A percentile compares a stretch with the other conserved stretches of the same genome.
Evolutionary conservation across 2,797 vertebrate genomes (phyloP).

Genomic region (Urophycis tenuis): DNA sequence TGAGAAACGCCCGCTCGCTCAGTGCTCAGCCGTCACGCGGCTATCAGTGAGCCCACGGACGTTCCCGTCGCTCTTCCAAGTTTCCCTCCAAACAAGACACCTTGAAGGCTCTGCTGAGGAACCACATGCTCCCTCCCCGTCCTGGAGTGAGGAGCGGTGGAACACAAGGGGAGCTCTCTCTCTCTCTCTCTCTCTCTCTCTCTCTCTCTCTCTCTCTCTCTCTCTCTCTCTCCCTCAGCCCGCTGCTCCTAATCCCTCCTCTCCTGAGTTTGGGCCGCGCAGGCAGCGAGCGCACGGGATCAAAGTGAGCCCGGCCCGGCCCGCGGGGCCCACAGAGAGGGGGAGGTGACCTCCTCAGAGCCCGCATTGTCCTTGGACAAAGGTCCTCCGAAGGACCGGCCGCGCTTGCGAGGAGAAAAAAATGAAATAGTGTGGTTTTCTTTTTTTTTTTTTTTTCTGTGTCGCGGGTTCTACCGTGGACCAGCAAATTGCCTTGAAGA

Average conservation of each 20-base stretch:
- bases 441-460: slow-evolving; percentile 33
- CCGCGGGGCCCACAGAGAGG: slow-evolving; percentile 49
- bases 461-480: slow-evolving; percentile 44
- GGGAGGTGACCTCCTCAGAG: slow-evolving; percentile 59
- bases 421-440: slow-evolving; percentile 29
- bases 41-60: slow-evolving; percentile 58
- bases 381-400: slow-evolving; percentile 51
- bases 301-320: slow-evolving; percentile 57
- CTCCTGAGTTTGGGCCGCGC: slow-evolving; percentile 51
- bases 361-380: slow-evolving; percentile 61
- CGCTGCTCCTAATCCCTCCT: slow-evolving; percentile 60
- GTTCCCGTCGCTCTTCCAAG: slow-evolving; percentile 59
- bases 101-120: slow-evolving; percentile 40
- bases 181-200: slow-evolving; percentile 6
- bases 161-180: slow-evolving; percentile 56
- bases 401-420: slow-evolving; percentile 31
- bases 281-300: slow-evolving; percentile 58
- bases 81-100: slow-evolving; percentile 35
- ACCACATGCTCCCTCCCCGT: slow-evolving; percentile 26
- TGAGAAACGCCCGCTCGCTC: slow-evolving; percentile 52
- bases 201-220: slow-evolving; percentile 27
- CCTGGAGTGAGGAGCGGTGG: slow-evolving; percentile 46
- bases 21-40: slow-evolving; percentile 63
- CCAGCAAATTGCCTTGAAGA: slow-evolving; percentile 12
- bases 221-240: slow-evolving; percentile 42